Conservation (phyloP, 2,797 vertebrate genomes). For the Varecia variegata region DNA sequence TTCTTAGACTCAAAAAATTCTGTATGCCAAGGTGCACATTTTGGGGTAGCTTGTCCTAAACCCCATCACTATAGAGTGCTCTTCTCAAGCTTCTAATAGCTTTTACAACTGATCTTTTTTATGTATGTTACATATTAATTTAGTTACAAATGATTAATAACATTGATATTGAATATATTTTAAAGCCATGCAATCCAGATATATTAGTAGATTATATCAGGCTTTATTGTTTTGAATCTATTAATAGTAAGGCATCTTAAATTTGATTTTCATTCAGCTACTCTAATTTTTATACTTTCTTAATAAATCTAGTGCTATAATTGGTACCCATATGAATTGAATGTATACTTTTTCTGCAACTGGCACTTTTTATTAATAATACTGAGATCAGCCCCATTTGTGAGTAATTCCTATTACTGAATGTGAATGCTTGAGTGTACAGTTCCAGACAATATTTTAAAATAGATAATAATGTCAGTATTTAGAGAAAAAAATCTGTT, state of each 20-base stretch:
- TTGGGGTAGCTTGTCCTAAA: not conserved
- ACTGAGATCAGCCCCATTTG: not conserved
- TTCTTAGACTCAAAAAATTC: not conserved
- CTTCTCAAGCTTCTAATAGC: not conserved
- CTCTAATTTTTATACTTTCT: conserved; percentile 39
- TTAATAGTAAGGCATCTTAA: not conserved
- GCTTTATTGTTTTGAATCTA: conserved; percentile 50
- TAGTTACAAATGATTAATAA: not conserved
- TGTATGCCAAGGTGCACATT: not conserved
- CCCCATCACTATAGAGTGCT: not conserved
- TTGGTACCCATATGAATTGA: not conserved
- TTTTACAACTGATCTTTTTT: not conserved
- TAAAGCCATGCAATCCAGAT: not conserved
- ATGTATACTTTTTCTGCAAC: not conserved
- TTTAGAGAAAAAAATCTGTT: not conserved
- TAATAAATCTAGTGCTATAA: not conserved
- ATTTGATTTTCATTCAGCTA: conserved; percentile 42
- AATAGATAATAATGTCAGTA: not conserved
- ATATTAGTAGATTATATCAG: not conserved
- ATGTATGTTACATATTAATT: not conserved
- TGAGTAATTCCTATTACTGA: conserved; percentile 6
- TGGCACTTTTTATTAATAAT: not conserved
- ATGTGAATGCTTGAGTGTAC: not conserved
- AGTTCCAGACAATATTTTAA: not conserved
- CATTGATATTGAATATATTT: not conserved